phyloP scores from a whole-genome alignment of 2,797 vertebrate genomes.

The Acomys russatus region DNA sequence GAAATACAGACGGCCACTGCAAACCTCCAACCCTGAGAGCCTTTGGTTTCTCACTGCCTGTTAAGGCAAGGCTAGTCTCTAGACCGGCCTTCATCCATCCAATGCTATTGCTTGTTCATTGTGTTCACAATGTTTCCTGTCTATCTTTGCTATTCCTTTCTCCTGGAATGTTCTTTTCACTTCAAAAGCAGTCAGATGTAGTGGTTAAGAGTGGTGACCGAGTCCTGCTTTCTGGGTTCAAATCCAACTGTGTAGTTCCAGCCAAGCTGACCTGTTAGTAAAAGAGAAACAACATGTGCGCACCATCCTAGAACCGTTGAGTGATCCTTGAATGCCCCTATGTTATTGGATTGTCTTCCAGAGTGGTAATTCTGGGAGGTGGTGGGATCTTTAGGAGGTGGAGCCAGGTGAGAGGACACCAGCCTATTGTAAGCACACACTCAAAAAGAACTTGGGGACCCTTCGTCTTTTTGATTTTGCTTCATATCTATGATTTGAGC shows the following conservation, averaged over 20 bases:
- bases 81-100: background rate
- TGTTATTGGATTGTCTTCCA: background rate
- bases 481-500: background rate
- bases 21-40: background rate
- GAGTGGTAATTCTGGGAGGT: background rate
- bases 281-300: background rate
- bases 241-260: background rate
- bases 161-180: conserved; percentile 18
- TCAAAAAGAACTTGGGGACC: background rate
- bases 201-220: background rate
- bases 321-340: background rate
- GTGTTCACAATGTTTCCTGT: background rate
- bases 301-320: background rate
- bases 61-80: background rate
- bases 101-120: background rate
- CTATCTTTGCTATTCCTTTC: background rate
- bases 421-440: background rate
- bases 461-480: background rate
- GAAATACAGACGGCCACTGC: background rate
- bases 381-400: background rate
- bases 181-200: background rate
- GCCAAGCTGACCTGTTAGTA: background rate
- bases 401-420: no score
- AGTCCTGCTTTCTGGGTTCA: background rate
- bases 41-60: background rate